Conservation (phyloP, 2,888 invertebrate genomes). For the Hydropsyche betteni region DNA sequence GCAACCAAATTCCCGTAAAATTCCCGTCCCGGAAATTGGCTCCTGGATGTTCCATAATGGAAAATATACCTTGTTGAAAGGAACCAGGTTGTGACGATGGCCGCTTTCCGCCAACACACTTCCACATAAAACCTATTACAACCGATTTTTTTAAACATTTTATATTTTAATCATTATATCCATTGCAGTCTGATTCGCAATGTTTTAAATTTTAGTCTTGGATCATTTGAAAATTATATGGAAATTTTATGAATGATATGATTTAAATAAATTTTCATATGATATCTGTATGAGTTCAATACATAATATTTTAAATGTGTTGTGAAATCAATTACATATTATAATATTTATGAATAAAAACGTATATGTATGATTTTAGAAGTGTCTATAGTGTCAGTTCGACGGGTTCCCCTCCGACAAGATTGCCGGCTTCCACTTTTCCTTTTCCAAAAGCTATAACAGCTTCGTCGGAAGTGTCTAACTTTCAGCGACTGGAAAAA, state of each 20-base stretch:
- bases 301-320: too few relatives aligned
- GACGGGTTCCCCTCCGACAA: conserved; percentile 24
- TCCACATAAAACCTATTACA: not conserved
- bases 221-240: too few relatives aligned
- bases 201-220: too few relatives aligned
- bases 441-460: conserved; percentile 23
- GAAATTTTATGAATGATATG: too few relatives aligned
- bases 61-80: conserved; percentile 34
- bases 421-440: conserved; percentile 36
- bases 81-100: conserved; percentile 18
- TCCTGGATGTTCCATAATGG: conserved; percentile 41
- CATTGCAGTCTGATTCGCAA: too few relatives aligned
- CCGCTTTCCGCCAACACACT: conserved; percentile 29
- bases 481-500: conserved; percentile 31
- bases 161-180: not conserved
- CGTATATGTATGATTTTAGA: conserved; percentile 4
- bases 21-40: conserved; percentile 46
- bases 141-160: conserved; percentile 12
- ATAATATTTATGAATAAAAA: conserved; percentile 9
- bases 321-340: not conserved
- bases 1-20: conserved; percentile 44
- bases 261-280: too few relatives aligned
- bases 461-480: conserved; percentile 35
- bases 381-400: conserved; percentile 8
- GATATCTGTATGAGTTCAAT: too few relatives aligned